Conservation (phyloP, 64 coral and sea anemone species). For the Porites lutea region DNA sequence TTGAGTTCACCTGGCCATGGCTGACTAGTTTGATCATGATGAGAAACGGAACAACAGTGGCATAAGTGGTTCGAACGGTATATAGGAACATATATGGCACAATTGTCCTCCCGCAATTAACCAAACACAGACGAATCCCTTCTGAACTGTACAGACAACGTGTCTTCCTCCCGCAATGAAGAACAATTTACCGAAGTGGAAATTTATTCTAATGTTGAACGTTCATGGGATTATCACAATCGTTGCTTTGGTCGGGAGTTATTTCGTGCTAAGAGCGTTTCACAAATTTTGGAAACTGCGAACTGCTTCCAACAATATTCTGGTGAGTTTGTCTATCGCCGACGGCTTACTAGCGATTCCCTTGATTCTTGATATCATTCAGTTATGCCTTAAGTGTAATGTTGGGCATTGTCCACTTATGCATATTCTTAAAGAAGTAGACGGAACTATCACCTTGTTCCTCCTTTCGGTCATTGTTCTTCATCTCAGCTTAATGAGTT, state of each 20-base stretch:
- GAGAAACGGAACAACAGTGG: too few species aligned
- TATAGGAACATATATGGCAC: too few species aligned
- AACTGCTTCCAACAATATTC: conserved; percentile 33
- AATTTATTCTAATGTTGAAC: too few species aligned
- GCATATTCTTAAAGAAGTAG: neutral
- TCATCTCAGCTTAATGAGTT: conserved; percentile 5
- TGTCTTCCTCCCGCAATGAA: too few species aligned
- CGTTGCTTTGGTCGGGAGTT: neutral
- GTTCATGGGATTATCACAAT: neutral
- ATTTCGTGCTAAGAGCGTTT: neutral
- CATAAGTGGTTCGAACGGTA: too few species aligned
- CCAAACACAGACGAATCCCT: too few species aligned
- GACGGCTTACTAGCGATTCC: conserved; percentile 2
- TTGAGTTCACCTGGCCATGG: too few species aligned
- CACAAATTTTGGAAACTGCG: neutral
- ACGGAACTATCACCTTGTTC: neutral
- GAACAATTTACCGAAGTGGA: too few species aligned
- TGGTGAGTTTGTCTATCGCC: conserved; percentile 37
- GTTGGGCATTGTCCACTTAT: neutral
- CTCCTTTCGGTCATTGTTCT: neutral
- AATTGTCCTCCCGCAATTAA: too few species aligned
- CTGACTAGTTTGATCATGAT: too few species aligned
- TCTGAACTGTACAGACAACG: too few species aligned
- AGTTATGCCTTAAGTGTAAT: too few species aligned
- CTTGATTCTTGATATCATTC: neutral